These are phyloP conservation scores for Drosophila bocqueti DNA, from an alignment of 1,140 invertebrate species.

Conservation along the genomic window DNA sequence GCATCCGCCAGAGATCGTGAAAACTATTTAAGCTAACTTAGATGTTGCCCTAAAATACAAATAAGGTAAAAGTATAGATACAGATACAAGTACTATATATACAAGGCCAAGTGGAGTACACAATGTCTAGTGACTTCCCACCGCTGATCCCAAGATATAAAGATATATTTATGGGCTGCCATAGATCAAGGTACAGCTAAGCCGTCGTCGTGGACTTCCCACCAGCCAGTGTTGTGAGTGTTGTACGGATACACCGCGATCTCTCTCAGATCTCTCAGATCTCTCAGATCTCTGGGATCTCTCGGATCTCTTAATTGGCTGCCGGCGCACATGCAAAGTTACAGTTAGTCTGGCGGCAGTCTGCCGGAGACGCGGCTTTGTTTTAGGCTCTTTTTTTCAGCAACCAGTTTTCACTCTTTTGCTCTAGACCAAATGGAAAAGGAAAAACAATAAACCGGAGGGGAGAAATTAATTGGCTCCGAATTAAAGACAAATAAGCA, in stretches of 20 bases:
- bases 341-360: constrained; percentile 34
- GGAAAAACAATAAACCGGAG: constrained; percentile 28
- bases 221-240: not conserved
- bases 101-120: not conserved
- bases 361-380: constrained; percentile 6
- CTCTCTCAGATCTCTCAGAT: constrained; percentile 6
- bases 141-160: not conserved
- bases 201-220: not conserved
- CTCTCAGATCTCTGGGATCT: not conserved
- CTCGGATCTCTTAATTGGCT: constrained; percentile 10
- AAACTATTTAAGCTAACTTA: not conserved
- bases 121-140: not conserved
- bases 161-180: not conserved
- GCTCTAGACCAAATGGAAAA: not conserved
- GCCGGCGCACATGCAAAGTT: constrained; percentile 13
- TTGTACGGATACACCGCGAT: not conserved
- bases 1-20: not conserved
- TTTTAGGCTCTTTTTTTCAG: not conserved
- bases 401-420: constrained; percentile 35
- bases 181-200: not conserved
- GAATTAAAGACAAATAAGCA: constrained; percentile 75
- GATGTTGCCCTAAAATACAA: not conserved
- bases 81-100: too few relatives aligned
- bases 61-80: not conserved
- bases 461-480: constrained; percentile 78